Conservation (phyloP, 2,888 invertebrate genomes). For the Lobophora halterata region DNA sequence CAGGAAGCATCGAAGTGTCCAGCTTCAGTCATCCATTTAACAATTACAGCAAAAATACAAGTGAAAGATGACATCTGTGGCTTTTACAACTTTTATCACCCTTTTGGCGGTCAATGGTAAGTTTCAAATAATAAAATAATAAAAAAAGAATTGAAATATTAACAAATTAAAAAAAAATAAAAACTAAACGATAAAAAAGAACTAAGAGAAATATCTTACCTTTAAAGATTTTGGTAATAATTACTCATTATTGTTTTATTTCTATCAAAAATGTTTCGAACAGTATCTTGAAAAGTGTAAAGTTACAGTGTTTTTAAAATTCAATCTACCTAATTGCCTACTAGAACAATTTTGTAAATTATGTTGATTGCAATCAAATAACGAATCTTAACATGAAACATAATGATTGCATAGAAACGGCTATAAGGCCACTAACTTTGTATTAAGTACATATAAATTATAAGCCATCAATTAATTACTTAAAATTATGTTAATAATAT, state of each 20-base stretch:
- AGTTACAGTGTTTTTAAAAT: too few relatives aligned
- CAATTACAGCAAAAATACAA: conserved; percentile 35
- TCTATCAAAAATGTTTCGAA: too few relatives aligned
- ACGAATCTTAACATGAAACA: background rate
- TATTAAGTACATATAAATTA: conserved; percentile 1
- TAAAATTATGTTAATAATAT: too few relatives aligned
- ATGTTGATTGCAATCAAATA: conserved; percentile 1
- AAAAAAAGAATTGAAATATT: background rate
- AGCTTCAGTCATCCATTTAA: conserved; percentile 33
- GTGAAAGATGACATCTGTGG: conserved; percentile 52
- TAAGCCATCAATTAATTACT: conserved; percentile 10
- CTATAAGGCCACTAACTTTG: conserved; percentile 4
- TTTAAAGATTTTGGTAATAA: too few relatives aligned
- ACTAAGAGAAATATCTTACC: too few relatives aligned
- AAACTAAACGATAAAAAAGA: background rate
- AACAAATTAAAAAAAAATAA: background rate
- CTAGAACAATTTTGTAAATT: conserved; percentile 10
- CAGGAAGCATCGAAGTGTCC: conserved; percentile 57
- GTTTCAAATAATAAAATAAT: conserved; percentile 30
- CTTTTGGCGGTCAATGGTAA: conserved; percentile 66
- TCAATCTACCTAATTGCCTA: too few relatives aligned
- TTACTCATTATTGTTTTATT: too few relatives aligned
- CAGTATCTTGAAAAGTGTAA: too few relatives aligned
- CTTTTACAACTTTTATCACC: conserved; percentile 44
- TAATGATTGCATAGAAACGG: conserved; percentile 3